Percentiles rank a stretch among this genome's conserved stretches.
These are phyloP conservation scores for Agonopterix subpropinquella DNA, from an alignment of 2,888 invertebrate genomes.

Conservation along the genomic window DNA sequence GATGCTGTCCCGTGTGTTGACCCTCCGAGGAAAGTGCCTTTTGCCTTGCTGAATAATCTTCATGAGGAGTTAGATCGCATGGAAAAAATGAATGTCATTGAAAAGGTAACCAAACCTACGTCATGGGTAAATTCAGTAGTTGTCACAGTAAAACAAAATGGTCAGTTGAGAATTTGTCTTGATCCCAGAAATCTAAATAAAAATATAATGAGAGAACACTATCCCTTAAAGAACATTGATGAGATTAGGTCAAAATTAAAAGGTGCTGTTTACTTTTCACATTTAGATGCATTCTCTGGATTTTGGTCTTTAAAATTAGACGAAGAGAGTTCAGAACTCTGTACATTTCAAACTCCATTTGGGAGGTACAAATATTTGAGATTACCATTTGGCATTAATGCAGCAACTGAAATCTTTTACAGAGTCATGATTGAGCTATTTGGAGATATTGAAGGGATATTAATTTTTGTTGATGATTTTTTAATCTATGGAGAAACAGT, in stretches of 20 bases:
- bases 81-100: not conserved
- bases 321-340: slow-evolving; percentile 4
- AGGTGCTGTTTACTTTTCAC: slow-evolving; percentile 7
- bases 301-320: slow-evolving; percentile 1
- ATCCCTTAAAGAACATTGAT: not conserved
- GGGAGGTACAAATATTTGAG: slow-evolving; percentile 3
- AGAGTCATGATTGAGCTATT: not conserved
- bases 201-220: not conserved
- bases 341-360: slow-evolving; percentile 7
- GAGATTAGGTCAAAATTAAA: slow-evolving; percentile 1
- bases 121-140: slow-evolving; percentile 1
- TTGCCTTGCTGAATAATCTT: not conserved
- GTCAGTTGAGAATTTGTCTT: not conserved
- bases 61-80: not conserved
- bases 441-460: not conserved
- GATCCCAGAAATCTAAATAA: slow-evolving; percentile 1
- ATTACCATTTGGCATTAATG: slow-evolving; percentile 4
- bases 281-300: not conserved
- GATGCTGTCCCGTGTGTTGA: not conserved
- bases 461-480: slow-evolving; percentile 2
- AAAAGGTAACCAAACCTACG: not conserved
- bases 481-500: slow-evolving; percentile 2
- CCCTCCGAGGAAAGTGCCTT: not conserved
- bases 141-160: not conserved
- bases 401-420: slow-evolving; percentile 2